A percentile compares a stretch with the other conserved stretches of the same genome.
These are phyloP conservation scores for Melieria picta DNA, from an alignment of 2,888 invertebrate species.

Conservation along the genomic window DNA sequence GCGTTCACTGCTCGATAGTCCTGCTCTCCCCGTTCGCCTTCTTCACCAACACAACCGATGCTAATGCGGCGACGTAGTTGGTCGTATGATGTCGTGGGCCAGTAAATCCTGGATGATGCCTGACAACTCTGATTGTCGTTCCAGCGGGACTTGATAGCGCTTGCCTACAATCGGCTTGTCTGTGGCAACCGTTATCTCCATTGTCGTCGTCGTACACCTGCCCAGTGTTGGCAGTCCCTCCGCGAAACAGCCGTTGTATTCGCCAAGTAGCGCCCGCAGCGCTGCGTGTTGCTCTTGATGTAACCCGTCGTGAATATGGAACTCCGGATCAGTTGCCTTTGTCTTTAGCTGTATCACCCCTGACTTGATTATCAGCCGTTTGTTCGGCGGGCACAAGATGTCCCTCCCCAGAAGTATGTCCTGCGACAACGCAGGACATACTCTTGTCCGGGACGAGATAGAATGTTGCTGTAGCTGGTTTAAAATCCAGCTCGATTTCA, in stretches of 20 bases:
- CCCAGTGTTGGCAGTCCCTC: neutral
- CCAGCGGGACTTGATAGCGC: slow-evolving; percentile 30
- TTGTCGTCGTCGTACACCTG: slow-evolving; percentile 7
- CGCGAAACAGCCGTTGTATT: neutral
- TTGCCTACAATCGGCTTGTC: slow-evolving; percentile 16
- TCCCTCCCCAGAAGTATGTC: too few relatives aligned
- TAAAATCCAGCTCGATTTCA: too few relatives aligned
- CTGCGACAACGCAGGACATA: too few relatives aligned
- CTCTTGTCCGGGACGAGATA: too few relatives aligned
- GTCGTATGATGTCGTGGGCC: slow-evolving; percentile 30
- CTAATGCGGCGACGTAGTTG: slow-evolving; percentile 31
- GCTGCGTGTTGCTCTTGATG: too few relatives aligned
- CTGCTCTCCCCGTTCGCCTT: slow-evolving; percentile 33
- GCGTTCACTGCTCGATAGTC: slow-evolving; percentile 38
- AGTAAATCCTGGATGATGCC: slow-evolving; percentile 23
- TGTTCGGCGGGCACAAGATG: too few relatives aligned
- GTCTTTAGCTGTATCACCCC: too few relatives aligned
- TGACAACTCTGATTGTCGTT: slow-evolving; percentile 8
- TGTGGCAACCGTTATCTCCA: slow-evolving; percentile 17
- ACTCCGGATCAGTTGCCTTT: too few relatives aligned
- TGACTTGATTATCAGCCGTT: too few relatives aligned
- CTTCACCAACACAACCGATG: slow-evolving; percentile 34
- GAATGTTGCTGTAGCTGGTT: too few relatives aligned
- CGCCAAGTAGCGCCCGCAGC: too few relatives aligned
- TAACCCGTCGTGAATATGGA: too few relatives aligned